phyloP scores from a whole-genome alignment of 2,888 invertebrate species.

The Steinernema carpocapsae region DNA sequence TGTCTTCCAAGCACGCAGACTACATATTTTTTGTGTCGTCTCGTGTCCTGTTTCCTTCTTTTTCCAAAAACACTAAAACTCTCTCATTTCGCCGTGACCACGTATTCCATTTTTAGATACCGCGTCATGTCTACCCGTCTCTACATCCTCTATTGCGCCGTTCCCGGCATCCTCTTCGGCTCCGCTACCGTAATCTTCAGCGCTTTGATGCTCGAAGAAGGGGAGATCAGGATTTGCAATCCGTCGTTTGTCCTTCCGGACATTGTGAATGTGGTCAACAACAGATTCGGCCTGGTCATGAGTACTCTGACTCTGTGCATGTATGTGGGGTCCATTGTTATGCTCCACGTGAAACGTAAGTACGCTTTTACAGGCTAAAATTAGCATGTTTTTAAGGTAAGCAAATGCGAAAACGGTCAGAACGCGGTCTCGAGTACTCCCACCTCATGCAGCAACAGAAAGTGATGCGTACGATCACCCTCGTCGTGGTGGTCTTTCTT shows the following conservation, averaged over 20 bases:
- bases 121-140: background rate
- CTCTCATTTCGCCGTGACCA: background rate
- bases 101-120: background rate
- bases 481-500: background rate
- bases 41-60: too few species aligned
- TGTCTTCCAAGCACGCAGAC: too few species aligned
- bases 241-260: constrained; percentile 4
- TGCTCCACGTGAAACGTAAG: constrained; percentile 9
- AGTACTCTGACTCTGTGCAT: background rate
- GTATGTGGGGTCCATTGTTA: background rate
- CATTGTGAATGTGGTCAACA: background rate
- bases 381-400: background rate
- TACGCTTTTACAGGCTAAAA: background rate
- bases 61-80: background rate
- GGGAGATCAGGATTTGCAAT: background rate
- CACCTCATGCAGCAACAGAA: constrained; percentile 8
- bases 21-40: too few species aligned
- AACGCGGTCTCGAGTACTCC: background rate
- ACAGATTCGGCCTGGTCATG: background rate
- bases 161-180: background rate
- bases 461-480: constrained; percentile 6
- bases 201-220: background rate
- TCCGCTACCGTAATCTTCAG: background rate
- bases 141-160: background rate
- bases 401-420: background rate